Base-by-base conservation (phyloP, 2,113 vertebrate species). In the Tylochromis polylepis region DNA sequence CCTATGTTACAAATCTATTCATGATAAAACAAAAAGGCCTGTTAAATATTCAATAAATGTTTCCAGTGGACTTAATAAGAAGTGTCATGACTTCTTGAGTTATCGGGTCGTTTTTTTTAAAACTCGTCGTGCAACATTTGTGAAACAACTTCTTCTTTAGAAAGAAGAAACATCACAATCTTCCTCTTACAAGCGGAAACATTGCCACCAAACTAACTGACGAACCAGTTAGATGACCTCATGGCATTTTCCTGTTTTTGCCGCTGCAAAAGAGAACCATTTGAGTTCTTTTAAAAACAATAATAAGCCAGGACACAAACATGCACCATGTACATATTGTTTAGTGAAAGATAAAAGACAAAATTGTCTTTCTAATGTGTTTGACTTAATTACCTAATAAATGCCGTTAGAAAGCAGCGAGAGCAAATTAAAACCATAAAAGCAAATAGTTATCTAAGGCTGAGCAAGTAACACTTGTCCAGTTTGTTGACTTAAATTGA, bases 161-260 rank as follows among this genome's bases (percentile, higher is more conserved):
- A 86, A 81, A 79, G 58, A 49, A 65, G 10, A 79, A 86, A 65
- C 38, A 7, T 56, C 7, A 18, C 4, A 53, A 51, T 41, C 41
- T 62, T 57, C 6, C 5, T 67, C 8, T 36, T 41, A 10, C 3
- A 22, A 78, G 15, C 22, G 6, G 9, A 65, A 55, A 51, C 5
- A 5, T 12, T 29, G 8, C 3, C 2, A 1, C 5, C 5, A 24
- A 56, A 79, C 53, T 24, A 9, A 51, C 14, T 11, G 46, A 6
- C 0, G 0, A 53, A 36, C 38, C 5, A 0, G 2, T 46, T n/a
- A 56, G 3, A 7, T 11, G 2, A 46, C 11, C 38, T 59, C 22
- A 27, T 11, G 24, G 22, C 15, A 5, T 10, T 3, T 56, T 55
- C n/a, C 31, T 79, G 41, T 22, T 58, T 43, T 87, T 22, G 11